Conservation (phyloP, 1,140 invertebrate species). For the Polypedilum vanderplanki region DNA sequence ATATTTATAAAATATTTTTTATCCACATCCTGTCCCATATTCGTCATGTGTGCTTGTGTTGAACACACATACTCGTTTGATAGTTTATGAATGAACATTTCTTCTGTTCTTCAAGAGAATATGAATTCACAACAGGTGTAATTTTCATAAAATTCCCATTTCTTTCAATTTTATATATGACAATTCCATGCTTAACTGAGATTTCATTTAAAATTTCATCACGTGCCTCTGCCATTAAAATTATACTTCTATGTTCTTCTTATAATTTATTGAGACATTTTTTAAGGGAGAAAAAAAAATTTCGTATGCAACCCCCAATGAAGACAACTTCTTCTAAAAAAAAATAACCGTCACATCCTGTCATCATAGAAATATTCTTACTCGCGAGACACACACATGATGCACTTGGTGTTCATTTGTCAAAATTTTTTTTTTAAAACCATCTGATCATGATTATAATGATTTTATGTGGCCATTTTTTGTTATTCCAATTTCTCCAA, state of each 20-base stretch:
- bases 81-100: not conserved
- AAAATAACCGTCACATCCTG: constrained; percentile 23
- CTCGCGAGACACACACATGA: not conserved
- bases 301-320: not conserved
- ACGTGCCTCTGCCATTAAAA: constrained; percentile 25
- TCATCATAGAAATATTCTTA: not conserved
- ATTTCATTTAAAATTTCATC: constrained; percentile 19
- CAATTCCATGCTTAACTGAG: not conserved
- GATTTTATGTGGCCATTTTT: not conserved
- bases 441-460: not conserved
- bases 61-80: not conserved
- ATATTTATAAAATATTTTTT: constrained; percentile 6
- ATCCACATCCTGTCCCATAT: constrained; percentile 16
- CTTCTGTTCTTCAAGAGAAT: not conserved
- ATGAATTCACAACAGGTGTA: constrained; percentile 24
- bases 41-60: not conserved
- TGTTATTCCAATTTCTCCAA: constrained; percentile 1
- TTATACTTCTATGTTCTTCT: not conserved
- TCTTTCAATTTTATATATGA: not conserved
- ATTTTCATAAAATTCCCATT: constrained; percentile 19
- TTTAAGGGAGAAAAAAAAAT: not conserved
- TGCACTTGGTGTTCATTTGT: constrained; percentile 18
- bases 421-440: not conserved
- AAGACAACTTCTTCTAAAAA: constrained; percentile 15
- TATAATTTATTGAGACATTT: not conserved